Evolutionary conservation across 2,888 invertebrate genomes (phyloP), one percentile per base, ranked within the genome.

Genomic region (Lottia gigantea): DNA sequence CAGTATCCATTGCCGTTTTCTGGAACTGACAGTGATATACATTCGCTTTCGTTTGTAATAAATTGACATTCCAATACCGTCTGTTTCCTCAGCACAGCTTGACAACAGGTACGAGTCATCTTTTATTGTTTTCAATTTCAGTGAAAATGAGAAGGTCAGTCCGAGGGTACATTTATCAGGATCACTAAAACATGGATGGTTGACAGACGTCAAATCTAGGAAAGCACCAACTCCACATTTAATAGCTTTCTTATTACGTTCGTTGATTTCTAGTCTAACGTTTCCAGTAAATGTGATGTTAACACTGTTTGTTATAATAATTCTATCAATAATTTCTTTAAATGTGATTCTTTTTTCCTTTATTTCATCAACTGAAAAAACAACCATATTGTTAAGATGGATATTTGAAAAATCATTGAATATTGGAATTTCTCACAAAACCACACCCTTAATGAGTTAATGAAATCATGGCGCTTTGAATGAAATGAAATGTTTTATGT

Each of bases 81-180:
- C 73, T 12, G 25, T 62, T 14, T 72, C 26, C 63, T 78, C 73
- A 23, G 76, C 78, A 67, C 80, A 77, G 40, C 76, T 75, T 11
- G 74, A 64, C 46, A 80, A 63, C 25, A 80, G 64, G 16, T 75
- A 74, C 16, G 72, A 76, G 64, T 74, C 66, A 14, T 80, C 77
- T 7, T 65, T 75, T 8, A 80, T 64, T 0, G 65, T 31, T 16
- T 46, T 66, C 23, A 80, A 71, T 46, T 73, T 77, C 16, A 74
- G 12, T 14, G 75, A 74, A 40, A 72, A 71, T n/a, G 62, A 74
- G 49, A 78, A 70, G 11, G 74, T 72, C 62, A 80, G 71, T 45
- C 79, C 79, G 63, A 70, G 70, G 1, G 64, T 31, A 66, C 80
- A 80, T 26, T 62, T 49, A 19, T 77, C 76, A n/a, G 78, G 75